These are phyloP conservation scores for Synodontis membranacea DNA, from an alignment of 2,113 vertebrate genomes.

Conservation along the genomic window DNA sequence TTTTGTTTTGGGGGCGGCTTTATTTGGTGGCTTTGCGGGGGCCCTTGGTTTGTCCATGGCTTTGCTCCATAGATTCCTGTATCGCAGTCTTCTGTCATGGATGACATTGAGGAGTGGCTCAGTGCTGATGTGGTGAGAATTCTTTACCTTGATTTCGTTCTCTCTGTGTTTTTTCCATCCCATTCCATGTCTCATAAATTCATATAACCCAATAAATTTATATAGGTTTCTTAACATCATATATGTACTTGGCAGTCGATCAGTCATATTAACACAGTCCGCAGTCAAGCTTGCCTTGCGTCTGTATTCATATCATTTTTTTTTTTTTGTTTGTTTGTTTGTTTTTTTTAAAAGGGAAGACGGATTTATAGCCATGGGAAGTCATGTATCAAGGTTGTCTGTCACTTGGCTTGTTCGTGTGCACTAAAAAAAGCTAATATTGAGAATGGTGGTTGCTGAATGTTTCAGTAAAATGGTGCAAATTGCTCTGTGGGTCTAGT, in stretches of 20 bases:
- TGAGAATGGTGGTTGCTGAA: slow-evolving; percentile 14
- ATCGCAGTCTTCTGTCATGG: slow-evolving; percentile 96
- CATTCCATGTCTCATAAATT: slow-evolving; percentile 47
- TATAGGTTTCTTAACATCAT: slow-evolving; percentile 30
- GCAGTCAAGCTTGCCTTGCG: slow-evolving; percentile 26
- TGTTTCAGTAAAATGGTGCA: slow-evolving; percentile 31
- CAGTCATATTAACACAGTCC: slow-evolving; percentile 20
- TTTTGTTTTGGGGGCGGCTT: slow-evolving; percentile 71
- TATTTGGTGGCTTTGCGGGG: slow-evolving; percentile 78
- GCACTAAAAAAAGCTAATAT: slow-evolving; percentile 20
- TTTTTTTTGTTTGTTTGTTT: slow-evolving; percentile 20
- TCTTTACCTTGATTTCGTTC: slow-evolving; percentile 72
- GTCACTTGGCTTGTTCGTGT: slow-evolving; percentile 27
- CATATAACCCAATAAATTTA: slow-evolving; percentile 38
- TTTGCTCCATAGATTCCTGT: slow-evolving; percentile 94
- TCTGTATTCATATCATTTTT: slow-evolving; percentile 14
- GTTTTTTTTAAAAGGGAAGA: too few relatives aligned
- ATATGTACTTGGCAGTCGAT: slow-evolving; percentile 36
- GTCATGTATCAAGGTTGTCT: slow-evolving; percentile 10
- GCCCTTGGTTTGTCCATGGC: slow-evolving; percentile 79
- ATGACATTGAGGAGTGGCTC: slow-evolving; percentile 99
- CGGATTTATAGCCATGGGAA: background rate
- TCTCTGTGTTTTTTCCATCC: slow-evolving; percentile 34
- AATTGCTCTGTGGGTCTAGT: slow-evolving; percentile 31
- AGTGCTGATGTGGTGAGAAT: slow-evolving; percentile 96